phyloP scores from a whole-genome alignment of 2,888 invertebrate species.

The Drosophila incognita region DNA sequence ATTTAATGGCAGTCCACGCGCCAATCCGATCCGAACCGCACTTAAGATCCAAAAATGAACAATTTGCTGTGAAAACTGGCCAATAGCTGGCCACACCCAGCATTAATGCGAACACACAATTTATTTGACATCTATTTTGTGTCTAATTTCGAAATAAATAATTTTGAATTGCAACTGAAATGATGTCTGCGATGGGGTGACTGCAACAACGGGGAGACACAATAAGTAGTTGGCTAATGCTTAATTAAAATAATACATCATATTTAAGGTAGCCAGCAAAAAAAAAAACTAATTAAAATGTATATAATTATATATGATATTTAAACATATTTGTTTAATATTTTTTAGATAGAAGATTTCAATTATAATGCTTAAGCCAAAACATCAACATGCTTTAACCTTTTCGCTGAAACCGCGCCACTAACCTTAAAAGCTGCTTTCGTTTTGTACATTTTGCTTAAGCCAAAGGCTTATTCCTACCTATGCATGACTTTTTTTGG shows the following conservation, averaged over 20 bases:
- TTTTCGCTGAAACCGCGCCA: background rate
- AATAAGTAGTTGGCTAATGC: background rate
- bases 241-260: background rate
- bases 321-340: background rate
- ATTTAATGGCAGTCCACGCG: conserved; percentile 63
- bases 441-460: background rate
- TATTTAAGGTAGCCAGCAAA: background rate
- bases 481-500: conserved; percentile 1
- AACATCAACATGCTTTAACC: background rate
- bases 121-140: conserved; percentile 69
- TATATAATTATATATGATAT: fast-evolving
- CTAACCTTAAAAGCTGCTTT: conserved; percentile 30
- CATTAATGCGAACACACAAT: conserved; percentile 34
- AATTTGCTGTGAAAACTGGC: conserved; percentile 58
- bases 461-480: conserved; percentile 10
- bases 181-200: background rate
- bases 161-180: conserved; percentile 23
- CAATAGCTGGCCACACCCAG: conserved; percentile 61
- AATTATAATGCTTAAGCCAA: background rate
- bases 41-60: conserved; percentile 12
- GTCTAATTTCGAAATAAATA: conserved; percentile 29
- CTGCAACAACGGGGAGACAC: background rate
- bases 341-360: background rate
- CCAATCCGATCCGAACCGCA: conserved; percentile 18
- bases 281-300: too few species aligned